Percentiles rank a stretch among this genome's conserved stretches.
phyloP scores from a whole-genome alignment of 2,888 invertebrate species.

The Prosapia bicincta region DNA sequence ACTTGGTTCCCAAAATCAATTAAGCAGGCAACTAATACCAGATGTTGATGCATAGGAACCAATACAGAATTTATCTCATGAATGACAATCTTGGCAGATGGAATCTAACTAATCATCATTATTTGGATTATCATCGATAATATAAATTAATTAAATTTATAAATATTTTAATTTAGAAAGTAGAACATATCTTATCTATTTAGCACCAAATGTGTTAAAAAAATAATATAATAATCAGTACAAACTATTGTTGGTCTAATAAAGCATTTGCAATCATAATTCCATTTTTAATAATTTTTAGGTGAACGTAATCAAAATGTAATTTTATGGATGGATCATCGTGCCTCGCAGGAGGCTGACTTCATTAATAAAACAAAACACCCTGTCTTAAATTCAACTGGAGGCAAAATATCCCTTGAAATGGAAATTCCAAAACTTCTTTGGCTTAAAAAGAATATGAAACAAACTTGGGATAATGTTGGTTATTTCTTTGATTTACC shows the following conservation, averaged over 20 bases:
- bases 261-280: too few relatives aligned
- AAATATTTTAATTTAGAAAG: neutral
- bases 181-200: neutral
- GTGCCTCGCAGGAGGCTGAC: slow-evolving; percentile 75
- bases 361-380: slow-evolving; percentile 74
- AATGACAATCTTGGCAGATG: too few relatives aligned
- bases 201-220: neutral
- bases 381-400: slow-evolving; percentile 76
- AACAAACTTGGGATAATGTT: slow-evolving; percentile 60
- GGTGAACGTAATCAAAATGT: slow-evolving; percentile 72
- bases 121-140: too few relatives aligned
- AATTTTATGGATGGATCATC: slow-evolving; percentile 91
- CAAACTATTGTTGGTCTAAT: neutral
- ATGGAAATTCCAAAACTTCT: slow-evolving; percentile 94
- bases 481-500: slow-evolving; percentile 86
- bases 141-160: too few relatives aligned
- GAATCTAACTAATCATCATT: too few relatives aligned
- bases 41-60: too few relatives aligned
- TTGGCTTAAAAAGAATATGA: slow-evolving; percentile 80
- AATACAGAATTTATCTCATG: too few relatives aligned
- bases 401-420: slow-evolving; percentile 91
- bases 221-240: neutral
- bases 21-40: too few relatives aligned
- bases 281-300: slow-evolving; percentile 40
- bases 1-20: too few relatives aligned